A percentile compares a stretch with the other conserved stretches of the same genome.
Evolutionary conservation across 2,888 invertebrate genomes (phyloP).

Genomic region (Leptura quadrifasciata): DNA sequence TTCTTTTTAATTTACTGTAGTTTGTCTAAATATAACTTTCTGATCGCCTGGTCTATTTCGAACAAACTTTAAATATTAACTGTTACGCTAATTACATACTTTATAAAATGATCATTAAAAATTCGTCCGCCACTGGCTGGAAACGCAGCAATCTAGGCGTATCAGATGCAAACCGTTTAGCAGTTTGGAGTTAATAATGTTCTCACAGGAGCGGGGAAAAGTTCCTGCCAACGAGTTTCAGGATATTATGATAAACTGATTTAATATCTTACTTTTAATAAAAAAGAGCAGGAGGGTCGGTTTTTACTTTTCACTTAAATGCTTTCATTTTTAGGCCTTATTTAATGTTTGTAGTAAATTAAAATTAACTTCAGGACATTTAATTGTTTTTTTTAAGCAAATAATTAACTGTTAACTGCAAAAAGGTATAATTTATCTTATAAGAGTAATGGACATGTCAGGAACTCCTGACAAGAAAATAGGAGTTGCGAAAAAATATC

Average conservation of each 20-base stretch:
- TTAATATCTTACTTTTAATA: constrained; percentile 70
- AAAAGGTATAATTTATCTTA: constrained; percentile 18
- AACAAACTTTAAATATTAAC: no score
- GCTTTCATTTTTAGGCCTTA: constrained; percentile 26
- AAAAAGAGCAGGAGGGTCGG: constrained; percentile 51
- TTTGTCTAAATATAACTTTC: no score
- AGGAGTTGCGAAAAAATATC: background rate
- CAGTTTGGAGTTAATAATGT: constrained; percentile 67
- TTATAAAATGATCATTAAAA: background rate
- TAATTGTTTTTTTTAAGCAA: constrained; percentile 43
- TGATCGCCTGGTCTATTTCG: no score
- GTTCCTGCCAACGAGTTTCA: constrained; percentile 61
- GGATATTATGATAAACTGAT: constrained; percentile 71
- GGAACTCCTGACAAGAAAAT: background rate
- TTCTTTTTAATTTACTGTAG: no score
- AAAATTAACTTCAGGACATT: constrained; percentile 45
- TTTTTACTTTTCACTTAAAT: constrained; percentile 34
- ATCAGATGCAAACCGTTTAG: constrained; percentile 66
- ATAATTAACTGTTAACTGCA: constrained; percentile 43
- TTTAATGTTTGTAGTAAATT: constrained; percentile 38
- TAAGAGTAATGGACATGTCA: background rate
- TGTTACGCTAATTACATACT: no score
- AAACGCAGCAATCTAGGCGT: constrained; percentile 47
- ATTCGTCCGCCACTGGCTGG: constrained; percentile 27
- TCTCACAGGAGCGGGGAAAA: constrained; percentile 59